phyloP scores from a whole-genome alignment of 92 coral and sea anemone genomes.

The Blastomussa wellsi region DNA sequence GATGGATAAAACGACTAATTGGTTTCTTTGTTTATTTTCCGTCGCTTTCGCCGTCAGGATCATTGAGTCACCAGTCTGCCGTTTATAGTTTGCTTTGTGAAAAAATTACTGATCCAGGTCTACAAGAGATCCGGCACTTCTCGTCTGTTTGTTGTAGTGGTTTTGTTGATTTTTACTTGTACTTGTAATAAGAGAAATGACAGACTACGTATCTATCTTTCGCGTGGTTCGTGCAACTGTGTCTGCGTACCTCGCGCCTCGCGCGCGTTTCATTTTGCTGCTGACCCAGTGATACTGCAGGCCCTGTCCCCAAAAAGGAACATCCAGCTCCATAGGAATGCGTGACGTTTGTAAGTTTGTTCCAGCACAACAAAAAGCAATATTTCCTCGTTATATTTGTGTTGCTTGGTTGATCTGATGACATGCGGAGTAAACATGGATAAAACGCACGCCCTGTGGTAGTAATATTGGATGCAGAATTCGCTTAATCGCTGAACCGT shows the following conservation, averaged over 20 bases:
- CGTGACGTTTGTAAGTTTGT: conserved; percentile 7
- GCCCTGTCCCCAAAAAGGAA: background rate
- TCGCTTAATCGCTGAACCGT: background rate
- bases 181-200: too few species aligned
- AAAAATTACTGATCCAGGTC: too few species aligned
- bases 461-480: conserved; percentile 22
- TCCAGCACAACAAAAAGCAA: conserved; percentile 16
- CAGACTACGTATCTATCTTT: too few species aligned
- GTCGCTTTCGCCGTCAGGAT: too few species aligned
- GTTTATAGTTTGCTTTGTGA: too few species aligned
- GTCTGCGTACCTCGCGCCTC: background rate
- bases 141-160: too few species aligned
- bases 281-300: conserved; percentile 5
- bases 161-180: too few species aligned
- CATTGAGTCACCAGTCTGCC: too few species aligned
- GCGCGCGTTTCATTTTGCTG: background rate
- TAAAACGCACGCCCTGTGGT: conserved; percentile 12
- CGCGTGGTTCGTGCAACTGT: background rate
- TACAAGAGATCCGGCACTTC: too few species aligned
- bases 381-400: conserved; percentile 18
- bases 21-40: too few species aligned
- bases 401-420: conserved; percentile 35
- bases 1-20: too few species aligned
- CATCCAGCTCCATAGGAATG: conserved; percentile 28
- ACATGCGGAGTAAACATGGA: conserved; percentile 20